These are phyloP conservation scores for Yponomeuta sedellus DNA, from an alignment of 2,888 invertebrate species.

Conservation along the genomic window DNA sequence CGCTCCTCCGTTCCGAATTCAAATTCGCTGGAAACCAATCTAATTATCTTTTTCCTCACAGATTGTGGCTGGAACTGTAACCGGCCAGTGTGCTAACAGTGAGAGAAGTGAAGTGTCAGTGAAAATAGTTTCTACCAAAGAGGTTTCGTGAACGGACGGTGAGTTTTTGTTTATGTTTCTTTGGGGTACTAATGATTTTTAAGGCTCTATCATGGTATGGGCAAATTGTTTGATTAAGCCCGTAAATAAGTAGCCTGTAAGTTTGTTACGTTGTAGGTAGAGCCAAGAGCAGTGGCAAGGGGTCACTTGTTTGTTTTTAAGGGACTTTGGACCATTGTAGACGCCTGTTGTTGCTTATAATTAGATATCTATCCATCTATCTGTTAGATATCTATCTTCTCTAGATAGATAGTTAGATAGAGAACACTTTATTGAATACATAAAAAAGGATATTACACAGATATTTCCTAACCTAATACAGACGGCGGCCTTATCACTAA, in stretches of 20 bases:
- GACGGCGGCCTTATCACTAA: too few relatives aligned
- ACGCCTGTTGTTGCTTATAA: too few relatives aligned
- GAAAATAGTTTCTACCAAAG: slow-evolving; percentile 1
- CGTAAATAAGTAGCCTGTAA: neutral
- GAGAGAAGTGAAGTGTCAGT: slow-evolving; percentile 4
- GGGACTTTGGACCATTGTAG: too few relatives aligned
- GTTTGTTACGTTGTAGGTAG: neutral
- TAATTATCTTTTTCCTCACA: neutral
- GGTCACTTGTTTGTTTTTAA: too few relatives aligned
- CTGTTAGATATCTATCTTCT: too few relatives aligned
- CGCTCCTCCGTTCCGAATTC: slow-evolving; percentile 26
- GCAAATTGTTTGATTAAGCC: neutral
- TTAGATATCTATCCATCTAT: too few relatives aligned
- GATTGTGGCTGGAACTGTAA: neutral
- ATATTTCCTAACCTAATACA: too few relatives aligned
- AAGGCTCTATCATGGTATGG: neutral
- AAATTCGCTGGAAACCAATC: slow-evolving; percentile 24
- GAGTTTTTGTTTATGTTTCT: slow-evolving; percentile 11
- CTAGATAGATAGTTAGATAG: too few relatives aligned
- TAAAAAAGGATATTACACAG: too few relatives aligned
- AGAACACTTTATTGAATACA: too few relatives aligned
- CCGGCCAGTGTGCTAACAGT: neutral
- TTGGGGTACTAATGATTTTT: slow-evolving; percentile 2
- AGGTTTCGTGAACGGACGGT: neutral
- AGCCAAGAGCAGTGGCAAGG: neutral